These are phyloP conservation scores for Chelonoidis abingdonii DNA, from an alignment of 2,113 vertebrate species.

Conservation along the genomic window DNA sequence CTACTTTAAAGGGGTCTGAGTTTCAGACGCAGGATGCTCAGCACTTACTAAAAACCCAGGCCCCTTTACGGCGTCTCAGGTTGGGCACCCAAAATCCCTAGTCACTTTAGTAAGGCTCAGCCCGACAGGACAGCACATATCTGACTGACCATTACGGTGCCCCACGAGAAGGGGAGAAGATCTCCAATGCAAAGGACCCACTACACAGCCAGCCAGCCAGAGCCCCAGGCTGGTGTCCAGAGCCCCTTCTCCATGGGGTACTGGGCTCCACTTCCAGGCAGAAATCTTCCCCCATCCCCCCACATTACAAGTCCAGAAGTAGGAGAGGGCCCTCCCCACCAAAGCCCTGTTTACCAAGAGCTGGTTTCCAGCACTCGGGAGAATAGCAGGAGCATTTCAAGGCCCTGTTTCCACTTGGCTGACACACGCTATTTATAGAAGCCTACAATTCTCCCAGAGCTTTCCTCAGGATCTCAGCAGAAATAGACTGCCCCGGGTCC, in stretches of 20 bases:
- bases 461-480: slow-evolving; percentile 78
- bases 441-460: slow-evolving; percentile 79
- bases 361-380: slow-evolving; percentile 70
- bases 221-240: slow-evolving; percentile 19
- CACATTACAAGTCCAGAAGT: slow-evolving; percentile 49
- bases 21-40: background rate
- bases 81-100: fast-evolving
- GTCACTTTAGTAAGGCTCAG: background rate
- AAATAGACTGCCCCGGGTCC: slow-evolving; percentile 74
- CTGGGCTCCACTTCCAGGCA: background rate
- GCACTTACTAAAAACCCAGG: background rate
- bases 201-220: slow-evolving; percentile 43
- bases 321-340: slow-evolving; percentile 69
- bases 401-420: slow-evolving; percentile 76
- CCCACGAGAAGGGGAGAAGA: background rate
- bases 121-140: fast-evolving
- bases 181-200: slow-evolving; percentile 10
- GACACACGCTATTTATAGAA: slow-evolving; percentile 79
- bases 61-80: background rate
- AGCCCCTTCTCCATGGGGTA: background rate
- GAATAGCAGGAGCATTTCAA: slow-evolving; percentile 74
- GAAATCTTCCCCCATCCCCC: background rate
- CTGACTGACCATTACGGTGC: background rate
- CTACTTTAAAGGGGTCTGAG: background rate
- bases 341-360: slow-evolving; percentile 74